phyloP scores from a whole-genome alignment of 2,113 vertebrate genomes.

The Callocephalon fimbriatum region DNA sequence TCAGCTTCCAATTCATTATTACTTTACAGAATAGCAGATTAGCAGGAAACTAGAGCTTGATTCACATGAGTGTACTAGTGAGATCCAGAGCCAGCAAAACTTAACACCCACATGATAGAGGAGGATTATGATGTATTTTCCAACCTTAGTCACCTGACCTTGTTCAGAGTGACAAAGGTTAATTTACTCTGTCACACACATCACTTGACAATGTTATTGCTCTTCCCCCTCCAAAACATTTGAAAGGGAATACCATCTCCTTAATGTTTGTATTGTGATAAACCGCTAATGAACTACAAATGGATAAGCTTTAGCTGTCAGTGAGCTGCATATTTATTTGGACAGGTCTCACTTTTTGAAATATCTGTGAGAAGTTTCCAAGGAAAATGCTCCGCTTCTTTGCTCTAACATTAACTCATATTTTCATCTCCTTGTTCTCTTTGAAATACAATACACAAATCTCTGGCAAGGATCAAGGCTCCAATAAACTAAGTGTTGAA shows the following conservation, averaged over 20 bases:
- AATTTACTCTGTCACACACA: background rate
- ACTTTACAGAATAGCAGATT: background rate
- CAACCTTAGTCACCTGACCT: background rate
- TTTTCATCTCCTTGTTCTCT: conserved; percentile 4
- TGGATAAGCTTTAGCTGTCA: background rate
- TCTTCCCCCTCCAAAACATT: background rate
- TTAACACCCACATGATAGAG: background rate
- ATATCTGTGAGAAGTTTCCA: background rate
- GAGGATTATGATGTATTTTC: background rate
- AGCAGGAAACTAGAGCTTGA: background rate
- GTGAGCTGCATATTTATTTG: background rate
- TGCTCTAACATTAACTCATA: background rate
- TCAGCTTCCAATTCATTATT: background rate
- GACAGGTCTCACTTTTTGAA: conserved; percentile 11
- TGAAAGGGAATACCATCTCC: background rate
- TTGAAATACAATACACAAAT: background rate
- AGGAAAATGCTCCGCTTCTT: background rate
- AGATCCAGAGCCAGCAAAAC: background rate
- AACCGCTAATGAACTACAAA: background rate
- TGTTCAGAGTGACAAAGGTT: background rate
- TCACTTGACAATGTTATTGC: background rate
- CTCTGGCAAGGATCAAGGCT: background rate
- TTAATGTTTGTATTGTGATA: conserved; percentile 14
- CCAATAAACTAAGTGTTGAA: background rate
- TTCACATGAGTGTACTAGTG: background rate